These are phyloP conservation scores for Pseudopodoces humilis DNA, from an alignment of 2,113 vertebrate species.

Conservation along the genomic window DNA sequence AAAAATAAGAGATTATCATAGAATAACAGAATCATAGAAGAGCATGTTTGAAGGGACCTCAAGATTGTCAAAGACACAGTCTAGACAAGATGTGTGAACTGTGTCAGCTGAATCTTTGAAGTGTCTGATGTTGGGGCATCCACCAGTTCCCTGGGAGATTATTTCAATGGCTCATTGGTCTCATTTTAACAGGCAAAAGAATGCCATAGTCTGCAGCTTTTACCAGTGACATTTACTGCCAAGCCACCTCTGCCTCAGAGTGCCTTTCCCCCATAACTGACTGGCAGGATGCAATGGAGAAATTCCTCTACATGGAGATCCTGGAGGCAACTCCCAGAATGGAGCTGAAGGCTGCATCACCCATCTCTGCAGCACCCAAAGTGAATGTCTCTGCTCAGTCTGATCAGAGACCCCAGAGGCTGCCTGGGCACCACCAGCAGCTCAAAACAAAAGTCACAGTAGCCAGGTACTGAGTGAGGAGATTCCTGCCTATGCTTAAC, in stretches of 20 bases:
- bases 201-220: neutral
- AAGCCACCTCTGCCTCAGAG: neutral
- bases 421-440: neutral
- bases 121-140: neutral
- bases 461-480: neutral
- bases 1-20: neutral
- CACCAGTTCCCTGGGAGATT: neutral
- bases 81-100: neutral
- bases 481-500: neutral
- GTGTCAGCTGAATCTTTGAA: neutral
- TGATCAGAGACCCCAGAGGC: neutral
- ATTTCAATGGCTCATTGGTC: neutral
- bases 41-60: neutral
- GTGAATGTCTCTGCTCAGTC: fast-evolving
- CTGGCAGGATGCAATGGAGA: neutral
- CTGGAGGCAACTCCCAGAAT: neutral
- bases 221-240: neutral
- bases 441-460: neutral
- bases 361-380: neutral
- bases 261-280: neutral
- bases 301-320: neutral
- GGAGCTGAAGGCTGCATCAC: neutral
- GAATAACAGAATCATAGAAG: neutral
- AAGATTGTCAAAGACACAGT: neutral
- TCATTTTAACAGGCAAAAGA: neutral